phyloP scores from a whole-genome alignment of 2,113 vertebrate species.

The Zosterops japonicus region DNA sequence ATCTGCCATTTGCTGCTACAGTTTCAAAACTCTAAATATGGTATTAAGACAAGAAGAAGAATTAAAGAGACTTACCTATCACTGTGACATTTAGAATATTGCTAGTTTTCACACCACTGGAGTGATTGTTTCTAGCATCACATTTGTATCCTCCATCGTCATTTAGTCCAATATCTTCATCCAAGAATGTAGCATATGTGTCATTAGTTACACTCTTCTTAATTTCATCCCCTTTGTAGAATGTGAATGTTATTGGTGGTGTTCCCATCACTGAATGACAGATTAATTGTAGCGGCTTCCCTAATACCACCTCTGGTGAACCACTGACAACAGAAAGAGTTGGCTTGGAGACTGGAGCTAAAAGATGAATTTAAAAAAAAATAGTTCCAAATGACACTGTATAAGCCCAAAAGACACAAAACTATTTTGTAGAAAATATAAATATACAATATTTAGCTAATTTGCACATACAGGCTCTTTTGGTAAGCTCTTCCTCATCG shows the following conservation, averaged over 20 bases:
- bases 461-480: neutral
- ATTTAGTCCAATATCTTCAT: slow-evolving; percentile 19
- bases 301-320: slow-evolving; percentile 41
- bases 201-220: neutral
- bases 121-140: slow-evolving; percentile 58
- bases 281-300: slow-evolving; percentile 30
- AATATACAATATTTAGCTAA: neutral
- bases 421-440: neutral
- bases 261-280: slow-evolving; percentile 56
- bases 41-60: neutral
- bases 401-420: neutral
- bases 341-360: slow-evolving; percentile 69
- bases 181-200: slow-evolving; percentile 12
- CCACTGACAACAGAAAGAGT: slow-evolving; percentile 5
- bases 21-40: neutral
- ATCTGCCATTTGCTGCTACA: neutral
- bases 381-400: neutral
- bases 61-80: slow-evolving; percentile 56
- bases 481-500: neutral
- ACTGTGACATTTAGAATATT: slow-evolving; percentile 63
- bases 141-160: slow-evolving; percentile 51
- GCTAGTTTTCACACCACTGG: slow-evolving; percentile 28
- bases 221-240: slow-evolving; percentile 44
- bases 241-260: slow-evolving; percentile 61
- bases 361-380: neutral